Base-by-base conservation (phyloP, 2,888 invertebrate genomes). In the Rhodophaea formosa region DNA sequence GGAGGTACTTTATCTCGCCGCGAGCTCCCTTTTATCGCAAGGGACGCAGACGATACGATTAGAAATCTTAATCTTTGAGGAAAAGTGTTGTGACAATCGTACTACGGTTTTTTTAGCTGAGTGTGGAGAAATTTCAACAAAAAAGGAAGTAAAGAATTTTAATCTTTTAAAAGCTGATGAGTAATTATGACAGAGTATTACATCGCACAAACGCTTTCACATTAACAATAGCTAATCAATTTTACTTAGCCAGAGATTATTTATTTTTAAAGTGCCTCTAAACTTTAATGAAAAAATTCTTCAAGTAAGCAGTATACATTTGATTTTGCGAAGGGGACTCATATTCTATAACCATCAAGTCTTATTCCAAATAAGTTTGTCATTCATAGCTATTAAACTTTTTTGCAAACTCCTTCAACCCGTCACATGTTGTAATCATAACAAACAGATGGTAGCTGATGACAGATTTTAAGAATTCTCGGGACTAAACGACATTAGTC, bases 1-100 rank as follows among this genome's bases (percentile, higher is more conserved):
- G 69, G 72, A 75, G 80, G 83, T 79, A 83, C 82, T 84, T 87
- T 87, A 88, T 88, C 87, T 86, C 73, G 74, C 88, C 88, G 75
- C 86, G 83, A 84, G 71, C 78, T 74, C 77, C 79, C 80, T 72
- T 79, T 77, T 77, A 77, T 77, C 75, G 73, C 65, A 59, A 80
- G 78, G 80, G 80, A 79, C 75, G 63, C 65, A 64, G 70, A 75
- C 72, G 74, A 82, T 80, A 78, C 80, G 85, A 86, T 87, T 86
- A 86, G 78, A 80, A 78, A 77, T 79, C 81, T 77, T 84, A 84
- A 87, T 87, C 85, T 86, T 79, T 77, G 76, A 75, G 72, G 65
- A 64, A 64, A 63, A 59, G 61, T 67, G 61, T 62, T 64, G 68
- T 72, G 71, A 70, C 72, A 70, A 56, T 66, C 60, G 66, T 69